Base-by-base conservation (phyloP, 2,888 invertebrate species). In the Digitonthophagus gazella region DNA sequence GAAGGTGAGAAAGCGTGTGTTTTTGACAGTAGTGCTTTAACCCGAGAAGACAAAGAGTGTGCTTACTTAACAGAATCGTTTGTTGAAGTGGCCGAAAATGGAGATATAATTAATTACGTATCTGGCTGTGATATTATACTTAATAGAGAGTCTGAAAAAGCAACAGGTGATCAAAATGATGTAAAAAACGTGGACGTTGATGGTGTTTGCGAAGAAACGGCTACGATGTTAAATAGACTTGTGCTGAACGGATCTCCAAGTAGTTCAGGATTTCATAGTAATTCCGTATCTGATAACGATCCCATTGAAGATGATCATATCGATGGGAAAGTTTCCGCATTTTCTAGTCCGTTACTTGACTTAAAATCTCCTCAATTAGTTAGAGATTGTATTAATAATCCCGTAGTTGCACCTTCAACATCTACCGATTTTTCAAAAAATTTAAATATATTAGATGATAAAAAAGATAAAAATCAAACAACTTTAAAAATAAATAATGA, bases 1-100 rank as follows among this genome's bases (percentile, higher is more conserved):
- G 73, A 79, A 81, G 82, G 82, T 82, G 83, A 83, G 81, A 76
- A 69, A 77, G 78, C 77, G 80, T 76, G 74, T 77, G 77, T 77
- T 74, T 66, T 55, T 58, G 63, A 66, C 18, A 65, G 67, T 69
- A 58, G 28, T 22, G 71, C 71, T 70, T 68, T 70, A 70, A 70
- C 70, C 66, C 18, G 15, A 57, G 57, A 58, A 64, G 68, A 70
- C 6, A 69, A 68, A 71, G 71, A 69, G 71, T 72, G 74, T 73
- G 73, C 71, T 69, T 72, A 66, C 65, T 66, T 70, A 68, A 68
- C 70, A 66, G 64, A 63, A 19, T 55, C 67, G n/a, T 67, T 66
- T 63, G 57, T 70, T 64, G 65, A 70, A 58, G 65, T 70, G 61
- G 67, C 70, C n/a, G 67, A 68, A 19, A 67, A 44, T 58, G 70